Conservation (phyloP, 2,797 vertebrate genomes). For the Propithecus deckenii region DNA sequence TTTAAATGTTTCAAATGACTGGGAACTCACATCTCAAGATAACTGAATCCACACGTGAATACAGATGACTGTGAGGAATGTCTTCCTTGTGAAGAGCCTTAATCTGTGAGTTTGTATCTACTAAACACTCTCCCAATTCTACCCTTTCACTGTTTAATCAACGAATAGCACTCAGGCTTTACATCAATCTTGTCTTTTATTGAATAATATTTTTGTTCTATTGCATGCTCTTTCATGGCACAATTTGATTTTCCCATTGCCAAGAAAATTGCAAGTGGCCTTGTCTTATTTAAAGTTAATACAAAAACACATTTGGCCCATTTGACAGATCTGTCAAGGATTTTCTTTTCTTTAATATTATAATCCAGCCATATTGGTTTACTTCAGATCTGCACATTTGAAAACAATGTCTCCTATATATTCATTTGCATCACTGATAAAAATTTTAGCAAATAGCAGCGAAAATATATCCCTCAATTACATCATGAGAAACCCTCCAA, state of each 20-base stretch:
- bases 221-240: not conserved
- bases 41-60: not conserved
- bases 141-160: not conserved
- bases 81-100: not conserved
- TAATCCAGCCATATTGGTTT: not conserved
- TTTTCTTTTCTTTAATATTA: not conserved
- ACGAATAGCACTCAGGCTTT: not conserved
- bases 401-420: not conserved
- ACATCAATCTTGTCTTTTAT: not conserved
- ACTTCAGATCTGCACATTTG: not conserved
- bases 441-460: not conserved
- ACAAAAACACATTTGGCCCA: not conserved
- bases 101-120: not conserved
- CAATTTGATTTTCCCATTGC: not conserved
- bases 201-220: not conserved
- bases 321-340: not conserved
- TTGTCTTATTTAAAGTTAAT: not conserved
- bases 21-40: not conserved
- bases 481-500: not conserved
- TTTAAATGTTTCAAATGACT: not conserved
- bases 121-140: not conserved
- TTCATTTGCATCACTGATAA: not conserved
- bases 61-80: not conserved
- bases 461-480: not conserved
- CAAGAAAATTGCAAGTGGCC: fast-evolving